phyloP scores from a whole-genome alignment of 2,888 invertebrate species.

The Crocallis elinguaria region DNA sequence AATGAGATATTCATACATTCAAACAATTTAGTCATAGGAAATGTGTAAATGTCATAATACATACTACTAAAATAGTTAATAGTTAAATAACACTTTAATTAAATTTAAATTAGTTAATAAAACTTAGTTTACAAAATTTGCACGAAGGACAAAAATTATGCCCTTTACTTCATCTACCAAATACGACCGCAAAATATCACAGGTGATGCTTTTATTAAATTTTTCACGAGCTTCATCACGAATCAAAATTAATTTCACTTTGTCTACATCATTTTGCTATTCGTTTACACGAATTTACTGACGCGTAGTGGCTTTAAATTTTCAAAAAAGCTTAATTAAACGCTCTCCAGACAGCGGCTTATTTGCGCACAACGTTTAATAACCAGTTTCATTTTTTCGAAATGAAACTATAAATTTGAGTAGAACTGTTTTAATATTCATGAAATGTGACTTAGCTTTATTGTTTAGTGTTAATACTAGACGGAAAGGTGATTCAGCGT shows the following conservation, averaged over 20 bases:
- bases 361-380: conserved; percentile 32
- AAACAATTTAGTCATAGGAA: too few species aligned
- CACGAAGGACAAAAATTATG: background rate
- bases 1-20: too few species aligned
- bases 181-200: conserved; percentile 49
- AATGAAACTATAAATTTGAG: conserved; percentile 23
- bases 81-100: too few species aligned
- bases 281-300: conserved; percentile 41
- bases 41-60: too few species aligned
- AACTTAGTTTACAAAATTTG: too few species aligned
- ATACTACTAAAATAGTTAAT: too few species aligned
- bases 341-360: conserved; percentile 30
- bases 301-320: conserved; percentile 42
- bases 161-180: conserved; percentile 26
- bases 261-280: conserved; percentile 43
- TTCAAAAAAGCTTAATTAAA: conserved; percentile 51
- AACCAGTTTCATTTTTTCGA: conserved; percentile 26
- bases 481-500: background rate
- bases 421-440: background rate
- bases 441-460: background rate
- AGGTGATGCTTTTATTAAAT: conserved; percentile 77
- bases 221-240: conserved; percentile 55
- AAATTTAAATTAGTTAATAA: too few species aligned
- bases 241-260: conserved; percentile 65
- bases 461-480: too few species aligned